Percentiles rank a stretch among this genome's conserved stretches.
phyloP scores from a whole-genome alignment of 1,140 invertebrate species.

The Psilanteris sp. region DNA sequence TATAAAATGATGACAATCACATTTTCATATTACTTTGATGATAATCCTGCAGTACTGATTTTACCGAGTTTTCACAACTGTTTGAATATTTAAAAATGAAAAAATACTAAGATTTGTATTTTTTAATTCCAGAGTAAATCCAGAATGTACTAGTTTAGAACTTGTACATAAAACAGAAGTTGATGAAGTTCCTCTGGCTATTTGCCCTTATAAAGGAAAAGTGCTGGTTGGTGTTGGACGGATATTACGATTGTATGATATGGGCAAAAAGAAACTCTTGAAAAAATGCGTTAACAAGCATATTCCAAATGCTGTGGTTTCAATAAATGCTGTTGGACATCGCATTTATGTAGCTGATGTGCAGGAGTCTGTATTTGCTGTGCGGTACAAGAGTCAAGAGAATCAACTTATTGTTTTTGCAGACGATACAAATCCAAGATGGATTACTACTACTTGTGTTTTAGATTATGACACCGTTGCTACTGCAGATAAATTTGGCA shows the following conservation, averaged over 20 bases:
- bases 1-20: no score
- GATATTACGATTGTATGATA: constrained; percentile 95
- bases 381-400: constrained; percentile 96
- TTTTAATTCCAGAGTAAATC: constrained; percentile 81
- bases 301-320: constrained; percentile 96
- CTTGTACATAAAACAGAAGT: constrained; percentile 96
- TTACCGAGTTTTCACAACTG: no score
- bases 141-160: constrained; percentile 89
- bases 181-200: constrained; percentile 94
- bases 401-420: constrained; percentile 99
- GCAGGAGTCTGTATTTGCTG: constrained; percentile 98
- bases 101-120: no score
- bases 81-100: no score
- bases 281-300: constrained; percentile 99
- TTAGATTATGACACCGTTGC: constrained; percentile 98
- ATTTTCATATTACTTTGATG: no score
- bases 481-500: constrained; percentile 99
- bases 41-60: no score
- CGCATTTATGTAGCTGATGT: constrained; percentile 97
- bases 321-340: constrained; percentile 95
- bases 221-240: constrained; percentile 95
- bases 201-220: constrained; percentile 95
- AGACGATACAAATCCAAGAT: constrained; percentile 97
- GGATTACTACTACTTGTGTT: constrained; percentile 95
- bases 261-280: constrained; percentile 97